Evolutionary conservation across 1,140 invertebrate genomes (phyloP), one percentile per base, ranked within the genome.

Genomic region (Camponotus floridanus): DNA sequence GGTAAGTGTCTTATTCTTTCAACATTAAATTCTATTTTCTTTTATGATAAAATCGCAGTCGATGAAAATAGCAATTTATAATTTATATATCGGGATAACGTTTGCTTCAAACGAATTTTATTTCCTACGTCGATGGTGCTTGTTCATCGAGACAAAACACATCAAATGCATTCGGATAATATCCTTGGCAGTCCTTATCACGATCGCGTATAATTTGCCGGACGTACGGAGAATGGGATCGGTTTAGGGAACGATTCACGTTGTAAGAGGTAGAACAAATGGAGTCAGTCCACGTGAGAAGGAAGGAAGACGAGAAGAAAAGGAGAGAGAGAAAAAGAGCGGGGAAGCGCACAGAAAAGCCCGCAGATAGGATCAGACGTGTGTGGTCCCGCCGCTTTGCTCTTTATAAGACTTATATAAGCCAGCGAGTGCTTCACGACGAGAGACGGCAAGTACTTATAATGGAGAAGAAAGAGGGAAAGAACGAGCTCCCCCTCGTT

Each of bases 371-470:
- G 94, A 95, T 95, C 94, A 91, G 92, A 94, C 93, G 94, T 95
- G 94, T 95, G 94, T 95, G 94, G 94, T 95, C 95, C 79, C 92
- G 87, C 87, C 92, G 93, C 91, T 94, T 95, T 95, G 94, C 93
- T 94, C 94, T 92, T 94, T 94, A 93, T 93, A 94, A 93, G 94
- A 94, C 94, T 95, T 95, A 94, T 94, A 94, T 95, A 95, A 94
- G 93, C 92, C 91, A 18, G 88, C 73, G 91, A 92, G 92, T 88
- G 91, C 85, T 87, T 76, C 76, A 59, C 86, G 79, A 83, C 61
- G 31, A 87, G 65, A 67, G 78, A 74, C 80, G 61, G 62, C 81
- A 21, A 88, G 76, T 55, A 18, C 59, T 62, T 64, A 51, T 51
- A 36, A 51, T 42, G 68, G 42, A 61, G 61, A 6, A 48, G 71